Base-by-base conservation (phyloP, 2,113 vertebrate genomes). In the Balaenoptera acutorostrata region DNA sequence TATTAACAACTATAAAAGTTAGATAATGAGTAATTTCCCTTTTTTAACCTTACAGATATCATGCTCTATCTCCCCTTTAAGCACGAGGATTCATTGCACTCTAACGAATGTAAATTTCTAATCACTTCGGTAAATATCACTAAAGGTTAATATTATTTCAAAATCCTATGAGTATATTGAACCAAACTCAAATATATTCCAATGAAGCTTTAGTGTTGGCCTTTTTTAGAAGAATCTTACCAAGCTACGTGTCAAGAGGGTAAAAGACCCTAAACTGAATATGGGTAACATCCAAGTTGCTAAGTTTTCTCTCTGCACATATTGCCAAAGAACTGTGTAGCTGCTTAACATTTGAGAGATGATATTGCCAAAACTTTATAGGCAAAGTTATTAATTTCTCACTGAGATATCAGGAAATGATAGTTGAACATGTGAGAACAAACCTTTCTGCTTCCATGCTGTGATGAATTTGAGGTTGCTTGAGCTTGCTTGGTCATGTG, bases 91-190 rank as follows among this genome's bases (percentile, higher is more conserved):
- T 74, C 20, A 82, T 18, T 80, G n/a, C 12, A 31, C 12, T 69
- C 14, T 80, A 74, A 81, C 36, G 18, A 59, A 85, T 31, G 7
- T 6, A 72, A 84, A 90, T 46, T 33, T 93, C 36, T 84, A 85
- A 75, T 3, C 0, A 39, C 4, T 52, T 18, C 90, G n/a, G 9
- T 82, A 77, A 95, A 44, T 36, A 77, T 83, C 6, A 29, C 20
- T 77, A 59, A 88, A 85, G n/a, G 29, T 63, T 84, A 90, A 72
- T 77, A 95, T 84, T 92, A 81, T 61, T 92, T 92, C 13, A 92
- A 95, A 95, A 77, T 7, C 8, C 2, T 2, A 36, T 75, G 81
- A 83, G 10, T 31, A 59, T 72, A 55, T 77, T 96, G 41, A 71
- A 82, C 64, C 17, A 95, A 81, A 8, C 31, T 88, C 39, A 94